phyloP scores from a whole-genome alignment of 2,888 invertebrate species.

The Temnothorax rugatulus region DNA sequence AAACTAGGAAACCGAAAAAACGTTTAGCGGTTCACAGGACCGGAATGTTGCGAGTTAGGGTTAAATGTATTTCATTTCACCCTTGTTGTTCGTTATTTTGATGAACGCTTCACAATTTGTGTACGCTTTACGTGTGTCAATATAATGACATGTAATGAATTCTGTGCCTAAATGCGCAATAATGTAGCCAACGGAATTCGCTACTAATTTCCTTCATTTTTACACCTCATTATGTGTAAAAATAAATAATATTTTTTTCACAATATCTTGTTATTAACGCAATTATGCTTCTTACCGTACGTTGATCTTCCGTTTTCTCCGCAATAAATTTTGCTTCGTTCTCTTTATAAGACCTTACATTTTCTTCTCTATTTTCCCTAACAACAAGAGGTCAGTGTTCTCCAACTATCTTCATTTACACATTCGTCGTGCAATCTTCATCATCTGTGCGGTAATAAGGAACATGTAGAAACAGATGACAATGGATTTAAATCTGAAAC shows the following conservation, averaged over 20 bases:
- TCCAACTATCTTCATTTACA: not conserved
- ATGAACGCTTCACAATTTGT: not conserved
- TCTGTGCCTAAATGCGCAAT: too few species aligned
- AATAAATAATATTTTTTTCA: too few species aligned
- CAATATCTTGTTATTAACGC: too few species aligned
- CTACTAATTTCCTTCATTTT: too few species aligned
- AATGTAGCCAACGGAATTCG: too few species aligned
- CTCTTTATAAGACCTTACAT: not conserved
- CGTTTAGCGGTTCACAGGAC: too few species aligned
- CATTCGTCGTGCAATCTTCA: conserved; percentile 63
- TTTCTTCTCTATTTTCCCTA: not conserved
- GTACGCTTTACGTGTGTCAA: too few species aligned
- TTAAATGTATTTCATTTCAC: too few species aligned
- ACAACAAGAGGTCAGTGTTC: conserved; percentile 22
- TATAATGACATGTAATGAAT: too few species aligned
- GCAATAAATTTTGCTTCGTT: not conserved
- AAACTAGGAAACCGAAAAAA: too few species aligned
- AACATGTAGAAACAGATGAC: conserved; percentile 94
- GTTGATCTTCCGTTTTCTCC: not conserved
- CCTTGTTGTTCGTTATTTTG: not conserved
- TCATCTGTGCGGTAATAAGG: conserved; percentile 90
- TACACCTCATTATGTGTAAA: too few species aligned
- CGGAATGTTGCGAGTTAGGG: too few species aligned
- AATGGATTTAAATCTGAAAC: conserved; percentile 87
- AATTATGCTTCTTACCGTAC: conserved; percentile 18